phyloP scores from a whole-genome alignment of 2,113 vertebrate species.

The Hyla sarda region DNA sequence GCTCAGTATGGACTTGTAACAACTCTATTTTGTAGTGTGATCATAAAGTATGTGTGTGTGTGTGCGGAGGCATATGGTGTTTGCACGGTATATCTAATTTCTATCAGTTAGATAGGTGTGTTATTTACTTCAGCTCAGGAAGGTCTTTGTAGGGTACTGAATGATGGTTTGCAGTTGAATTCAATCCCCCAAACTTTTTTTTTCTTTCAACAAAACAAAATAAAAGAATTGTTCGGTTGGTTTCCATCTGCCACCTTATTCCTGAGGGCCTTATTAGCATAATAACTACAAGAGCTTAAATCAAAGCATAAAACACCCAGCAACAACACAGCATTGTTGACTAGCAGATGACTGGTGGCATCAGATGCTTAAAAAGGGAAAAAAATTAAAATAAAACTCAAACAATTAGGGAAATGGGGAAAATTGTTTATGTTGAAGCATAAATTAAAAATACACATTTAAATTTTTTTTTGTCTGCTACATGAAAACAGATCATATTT shows the following conservation, averaged over 20 bases:
- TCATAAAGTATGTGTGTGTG: too few relatives aligned
- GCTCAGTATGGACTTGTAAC: too few relatives aligned
- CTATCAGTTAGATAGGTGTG: background rate
- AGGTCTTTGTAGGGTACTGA: background rate
- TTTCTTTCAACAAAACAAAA: conserved; percentile 12
- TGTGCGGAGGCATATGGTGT: background rate
- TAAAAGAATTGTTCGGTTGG: conserved; percentile 4
- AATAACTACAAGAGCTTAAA: conserved; percentile 41
- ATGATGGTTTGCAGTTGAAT: background rate
- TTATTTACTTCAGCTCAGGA: background rate
- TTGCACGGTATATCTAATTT: background rate
- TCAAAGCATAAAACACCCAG: background rate
- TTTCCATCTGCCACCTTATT: conserved; percentile 42
- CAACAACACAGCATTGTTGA: background rate
- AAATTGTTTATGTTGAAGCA: background rate
- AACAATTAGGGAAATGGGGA: background rate
- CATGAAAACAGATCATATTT: background rate
- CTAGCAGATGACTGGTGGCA: background rate
- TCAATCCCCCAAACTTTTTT: background rate
- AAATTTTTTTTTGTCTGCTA: background rate
- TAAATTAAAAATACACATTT: background rate
- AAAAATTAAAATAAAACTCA: too few relatives aligned
- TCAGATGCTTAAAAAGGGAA: background rate
- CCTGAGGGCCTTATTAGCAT: conserved; percentile 31
- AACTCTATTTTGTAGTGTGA: too few relatives aligned